Base-by-base conservation (phyloP, 2,797 vertebrate genomes). In the Hafferia zeledoni region DNA sequence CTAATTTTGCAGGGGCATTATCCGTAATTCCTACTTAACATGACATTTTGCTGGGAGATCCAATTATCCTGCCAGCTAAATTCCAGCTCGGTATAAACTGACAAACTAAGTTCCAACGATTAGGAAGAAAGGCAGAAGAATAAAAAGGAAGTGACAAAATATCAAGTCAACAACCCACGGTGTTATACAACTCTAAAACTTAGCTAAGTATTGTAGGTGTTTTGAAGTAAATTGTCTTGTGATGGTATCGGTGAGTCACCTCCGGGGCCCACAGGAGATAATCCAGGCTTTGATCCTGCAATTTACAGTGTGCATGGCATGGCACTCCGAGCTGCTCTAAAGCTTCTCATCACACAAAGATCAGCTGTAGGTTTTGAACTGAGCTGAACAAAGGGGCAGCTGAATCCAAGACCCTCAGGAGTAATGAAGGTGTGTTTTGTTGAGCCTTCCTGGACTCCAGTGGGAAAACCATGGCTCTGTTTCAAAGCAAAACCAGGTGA, bases 151-250 rank as follows among this genome's bases (percentile, higher is more conserved):
- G 85, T 94, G 96, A 93, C 96, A 96, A 94, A 96, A 93, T 82
- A 96, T 91, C 94, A 95, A 94, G 93, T 93, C 95, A 96, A 90
- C 85, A 91, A 88, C 93, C 96, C 93, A 96, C 83, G 2, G 94
- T 95, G 95, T 95, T 95, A 95, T 11, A 95, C 87, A 96, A 94
- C 91, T 96, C 80, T 86, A 83, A 91, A 96, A 90, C 91, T 90
- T 93, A 74, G 88, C 91, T 93, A 94, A 94, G 93, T 91, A 90
- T 78, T 95, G 95, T 94, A 96, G 95, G 91, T 96, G 95, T 94
- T 96, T 91, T 94, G 85, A 94, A 95, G 83, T 87, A 91, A 93
- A 95, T 83, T 94, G 85, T 81, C 95, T 94, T 91, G 88, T 72
- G 95, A 83, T 88, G 89, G 89, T 93, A 93, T 72, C 39, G 50